These are phyloP conservation scores for Conopomorpha cramerella DNA, from an alignment of 1,140 invertebrate genomes.

Conservation along the genomic window DNA sequence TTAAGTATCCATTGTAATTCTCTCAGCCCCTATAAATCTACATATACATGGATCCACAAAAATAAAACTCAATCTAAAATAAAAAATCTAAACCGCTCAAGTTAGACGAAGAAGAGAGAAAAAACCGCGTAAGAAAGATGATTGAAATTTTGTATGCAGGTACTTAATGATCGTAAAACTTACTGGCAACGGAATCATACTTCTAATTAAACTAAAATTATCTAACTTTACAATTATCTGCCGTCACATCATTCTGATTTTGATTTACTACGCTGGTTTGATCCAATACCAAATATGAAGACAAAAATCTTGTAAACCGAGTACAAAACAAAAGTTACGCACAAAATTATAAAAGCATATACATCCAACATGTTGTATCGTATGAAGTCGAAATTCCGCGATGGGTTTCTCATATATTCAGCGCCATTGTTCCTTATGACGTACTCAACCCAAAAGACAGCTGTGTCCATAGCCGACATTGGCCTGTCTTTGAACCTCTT, in stretches of 20 bases:
- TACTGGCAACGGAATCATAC: background rate
- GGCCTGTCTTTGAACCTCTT: constrained; percentile 61
- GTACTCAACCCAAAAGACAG: constrained; percentile 69
- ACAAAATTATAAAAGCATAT: constrained; percentile 19
- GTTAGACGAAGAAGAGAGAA: too few species aligned
- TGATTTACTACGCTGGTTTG: background rate
- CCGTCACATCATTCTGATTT: background rate
- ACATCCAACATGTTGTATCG: constrained; percentile 68
- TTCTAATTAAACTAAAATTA: background rate
- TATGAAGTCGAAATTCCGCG: constrained; percentile 60
- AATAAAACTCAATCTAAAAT: too few species aligned
- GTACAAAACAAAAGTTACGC: too few species aligned
- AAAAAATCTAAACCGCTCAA: too few species aligned
- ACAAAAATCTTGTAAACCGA: too few species aligned
- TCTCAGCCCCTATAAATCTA: too few species aligned
- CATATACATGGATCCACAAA: too few species aligned
- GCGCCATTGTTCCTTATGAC: constrained; percentile 60
- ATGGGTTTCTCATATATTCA: constrained; percentile 62
- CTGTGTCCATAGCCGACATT: constrained; percentile 55
- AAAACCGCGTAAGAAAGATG: too few species aligned
- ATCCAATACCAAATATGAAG: background rate
- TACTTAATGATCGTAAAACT: too few species aligned
- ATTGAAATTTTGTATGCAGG: too few species aligned
- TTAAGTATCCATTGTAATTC: too few species aligned
- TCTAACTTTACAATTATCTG: background rate